Base-by-base conservation (phyloP, 2,888 invertebrate genomes). In the Hemicrepidius hirtus region DNA sequence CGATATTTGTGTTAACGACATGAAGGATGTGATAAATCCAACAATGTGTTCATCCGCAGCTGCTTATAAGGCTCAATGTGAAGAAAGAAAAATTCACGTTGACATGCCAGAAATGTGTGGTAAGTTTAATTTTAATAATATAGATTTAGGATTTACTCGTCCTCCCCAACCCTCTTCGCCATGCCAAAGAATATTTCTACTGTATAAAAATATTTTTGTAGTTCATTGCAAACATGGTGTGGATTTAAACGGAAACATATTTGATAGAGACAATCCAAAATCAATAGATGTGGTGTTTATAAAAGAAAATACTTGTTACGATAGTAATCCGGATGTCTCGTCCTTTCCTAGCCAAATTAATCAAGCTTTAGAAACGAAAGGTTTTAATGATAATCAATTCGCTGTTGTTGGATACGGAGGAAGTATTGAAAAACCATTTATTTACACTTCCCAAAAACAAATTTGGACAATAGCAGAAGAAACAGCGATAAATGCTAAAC, bases 201-300 rank as follows among this genome's bases (percentile, higher is more conserved):
- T n/a, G n/a, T 41, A 13, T 41, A 41, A 7, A 16, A 18, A 16
- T 46, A 35, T 20, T 10, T 28, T 59, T 40, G 5, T 55, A 80
- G 79, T 78, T 21, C 71, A 74, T 44, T 80, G 79, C 49, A 64
- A 74, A 46, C 55, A 73, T 57, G 72, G 71, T 32, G 73, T 78
- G 24, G 73, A 65, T 20, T 35, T 67, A 13, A 57, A 44, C 10
- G 95, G 95, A 81, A 93, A 94, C 0, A 90, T 91, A 0, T 93
- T 94, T 84, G 87, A 90, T 60, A 88, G 90, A 28, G 83, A 94
- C 1, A 87, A 89, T 3, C 92, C 91, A 0, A 88, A 86, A 68
- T 92, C 94, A 0, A 92, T 93, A 0, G 97, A 97, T 84, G 89
- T 96, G 0, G 93, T 97, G 24, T 93, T 97, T 82, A 91, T 97